Conservation (phyloP, 2,888 invertebrate genomes). For the Hyposoter didymator region DNA sequence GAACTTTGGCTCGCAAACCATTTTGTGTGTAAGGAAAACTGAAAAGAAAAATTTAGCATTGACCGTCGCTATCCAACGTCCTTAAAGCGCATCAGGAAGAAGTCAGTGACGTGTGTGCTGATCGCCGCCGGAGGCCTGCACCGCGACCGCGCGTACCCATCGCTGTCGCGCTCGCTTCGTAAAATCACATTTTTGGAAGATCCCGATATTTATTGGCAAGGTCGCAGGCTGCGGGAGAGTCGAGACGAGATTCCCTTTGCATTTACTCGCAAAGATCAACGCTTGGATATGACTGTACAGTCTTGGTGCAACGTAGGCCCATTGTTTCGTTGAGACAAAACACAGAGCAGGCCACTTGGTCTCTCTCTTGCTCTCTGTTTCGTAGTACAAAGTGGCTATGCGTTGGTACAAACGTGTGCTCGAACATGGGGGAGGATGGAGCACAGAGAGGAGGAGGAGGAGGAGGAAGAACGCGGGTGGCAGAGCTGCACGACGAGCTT, state of each 20-base stretch:
- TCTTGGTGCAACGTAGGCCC: conserved; percentile 74
- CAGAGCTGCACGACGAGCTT: conserved; percentile 1
- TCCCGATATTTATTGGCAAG: background rate
- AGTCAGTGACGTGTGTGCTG: too few species aligned
- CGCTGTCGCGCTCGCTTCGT: too few species aligned
- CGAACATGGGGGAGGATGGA: conserved; percentile 24
- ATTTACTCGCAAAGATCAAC: conserved; percentile 9
- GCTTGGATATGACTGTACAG: background rate
- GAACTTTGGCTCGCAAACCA: too few species aligned
- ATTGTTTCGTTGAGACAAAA: conserved; percentile 83
- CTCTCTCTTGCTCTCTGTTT: conserved; percentile 65
- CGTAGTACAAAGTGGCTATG: conserved; percentile 82
- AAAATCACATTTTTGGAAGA: too few species aligned
- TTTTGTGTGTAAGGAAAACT: too few species aligned
- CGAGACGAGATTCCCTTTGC: conserved; percentile 9
- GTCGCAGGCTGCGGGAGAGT: conserved; percentile 20
- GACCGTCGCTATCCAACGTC: too few species aligned
- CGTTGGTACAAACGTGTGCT: conserved; percentile 73
- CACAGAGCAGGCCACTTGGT: conserved; percentile 73
- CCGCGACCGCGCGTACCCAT: too few species aligned
- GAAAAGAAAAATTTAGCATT: too few species aligned
- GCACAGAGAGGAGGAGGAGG: conserved; percentile 1
- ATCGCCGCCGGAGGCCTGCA: too few species aligned
- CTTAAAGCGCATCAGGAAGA: too few species aligned
- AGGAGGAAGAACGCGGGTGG: conserved; percentile 8